These are phyloP conservation scores for pig (Sus scrofa) DNA, from an alignment of 2,113 vertebrate species.

Conservation along the genomic window T2T-Sscrofa CM000819.6:9111001-9111500, in stretches of 20 bases:
- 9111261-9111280: not conserved
- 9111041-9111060: not conserved
- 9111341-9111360: not conserved
- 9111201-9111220: not conserved
- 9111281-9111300: not conserved
- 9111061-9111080: not conserved
- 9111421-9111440: not conserved
- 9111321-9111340: not conserved
- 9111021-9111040: not conserved
- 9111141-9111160: not conserved
- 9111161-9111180: constrained; percentile 70
- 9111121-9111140: not conserved
- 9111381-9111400: not conserved
- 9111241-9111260: not conserved
- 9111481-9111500: not conserved
- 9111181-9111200: not conserved
- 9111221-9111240: not conserved
- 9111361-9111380: not conserved
- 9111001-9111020: not conserved
- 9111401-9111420: not conserved
- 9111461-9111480: not conserved
- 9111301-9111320: not conserved
- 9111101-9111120: constrained; percentile 39
- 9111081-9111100: constrained; percentile 70
- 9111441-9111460: not conserved